Conservation (phyloP, 2,888 invertebrate genomes). For the Sphaerophoria rueppellii region DNA sequence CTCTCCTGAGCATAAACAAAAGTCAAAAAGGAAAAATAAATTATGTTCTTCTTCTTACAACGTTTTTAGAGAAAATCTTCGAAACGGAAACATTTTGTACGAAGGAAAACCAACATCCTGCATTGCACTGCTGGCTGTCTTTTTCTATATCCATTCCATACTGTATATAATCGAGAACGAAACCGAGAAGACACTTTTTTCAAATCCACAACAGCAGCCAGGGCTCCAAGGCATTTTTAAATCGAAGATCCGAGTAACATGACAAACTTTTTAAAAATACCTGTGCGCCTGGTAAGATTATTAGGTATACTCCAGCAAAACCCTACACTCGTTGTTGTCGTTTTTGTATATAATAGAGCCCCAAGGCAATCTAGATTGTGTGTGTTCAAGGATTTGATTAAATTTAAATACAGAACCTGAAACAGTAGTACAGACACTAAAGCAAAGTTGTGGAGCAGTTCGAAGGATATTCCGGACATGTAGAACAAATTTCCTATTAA, state of each 20-base stretch:
- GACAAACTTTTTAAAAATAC: slow-evolving; percentile 55
- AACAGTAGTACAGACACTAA: background rate
- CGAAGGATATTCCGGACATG: slow-evolving; percentile 50
- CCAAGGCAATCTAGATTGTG: slow-evolving; percentile 1
- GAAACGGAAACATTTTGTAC: slow-evolving; percentile 57
- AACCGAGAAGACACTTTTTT: slow-evolving; percentile 1
- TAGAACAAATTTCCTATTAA: slow-evolving; percentile 33
- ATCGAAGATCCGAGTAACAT: slow-evolving; percentile 2
- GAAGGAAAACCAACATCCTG: slow-evolving; percentile 63
- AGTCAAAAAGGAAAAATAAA: background rate
- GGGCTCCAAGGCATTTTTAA: background rate
- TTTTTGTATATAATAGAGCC: background rate
- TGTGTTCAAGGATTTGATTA: slow-evolving; percentile 43
- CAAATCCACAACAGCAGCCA: slow-evolving; percentile 49
- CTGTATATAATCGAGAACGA: too few species aligned
- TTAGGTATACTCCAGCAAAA: background rate
- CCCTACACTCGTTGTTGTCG: background rate
- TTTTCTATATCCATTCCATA: background rate
- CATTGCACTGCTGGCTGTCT: slow-evolving; percentile 19
- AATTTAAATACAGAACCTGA: slow-evolving; percentile 53
- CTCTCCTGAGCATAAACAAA: background rate
- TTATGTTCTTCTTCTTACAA: slow-evolving; percentile 2
- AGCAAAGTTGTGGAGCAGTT: slow-evolving; percentile 45
- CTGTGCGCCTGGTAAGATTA: slow-evolving; percentile 26
- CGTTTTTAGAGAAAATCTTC: slow-evolving; percentile 44